Evolutionary conservation across 2,113 vertebrate species (phyloP).

Genomic region (Rhipidura dahli): DNA sequence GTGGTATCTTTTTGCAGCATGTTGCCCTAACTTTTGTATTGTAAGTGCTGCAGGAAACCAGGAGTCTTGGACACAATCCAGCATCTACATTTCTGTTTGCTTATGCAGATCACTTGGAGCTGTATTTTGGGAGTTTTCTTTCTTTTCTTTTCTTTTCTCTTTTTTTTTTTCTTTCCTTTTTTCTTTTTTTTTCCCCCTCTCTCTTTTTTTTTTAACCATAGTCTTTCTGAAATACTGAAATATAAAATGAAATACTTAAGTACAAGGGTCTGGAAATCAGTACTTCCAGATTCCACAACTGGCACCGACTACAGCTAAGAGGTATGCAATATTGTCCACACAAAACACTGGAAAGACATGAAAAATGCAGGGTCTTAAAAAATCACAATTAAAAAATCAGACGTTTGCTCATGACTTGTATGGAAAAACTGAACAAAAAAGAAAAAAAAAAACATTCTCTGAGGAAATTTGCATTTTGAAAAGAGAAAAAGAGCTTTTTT

Average conservation of each 20-base stretch:
- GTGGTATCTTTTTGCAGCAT: background rate
- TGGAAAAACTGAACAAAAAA: background rate
- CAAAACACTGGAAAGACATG: background rate
- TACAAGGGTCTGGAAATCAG: conserved; percentile 33
- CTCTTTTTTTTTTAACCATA: background rate
- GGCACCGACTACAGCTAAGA: background rate
- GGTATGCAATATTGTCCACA: background rate
- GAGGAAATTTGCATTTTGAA: background rate
- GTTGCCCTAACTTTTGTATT: conserved; percentile 31
- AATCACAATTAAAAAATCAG: conserved; percentile 3
- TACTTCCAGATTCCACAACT: background rate
- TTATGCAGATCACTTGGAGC: background rate
- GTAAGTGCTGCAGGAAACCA: background rate
- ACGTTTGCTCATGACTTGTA: background rate
- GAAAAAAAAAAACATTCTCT: background rate
- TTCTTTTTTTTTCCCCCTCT: no score
- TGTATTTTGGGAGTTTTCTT: background rate
- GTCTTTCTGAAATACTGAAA: background rate
- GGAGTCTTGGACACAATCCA: conserved; percentile 4
- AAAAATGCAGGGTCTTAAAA: conserved; percentile 23
- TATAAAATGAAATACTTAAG: background rate
- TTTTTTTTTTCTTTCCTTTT: rapidly evolving
- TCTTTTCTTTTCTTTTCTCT: rapidly evolving
- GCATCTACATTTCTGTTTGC: conserved; percentile 26
- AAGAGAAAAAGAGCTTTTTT: background rate